Conservation (phyloP, 2,888 invertebrate species). For the Tachystola acroxantha region DNA sequence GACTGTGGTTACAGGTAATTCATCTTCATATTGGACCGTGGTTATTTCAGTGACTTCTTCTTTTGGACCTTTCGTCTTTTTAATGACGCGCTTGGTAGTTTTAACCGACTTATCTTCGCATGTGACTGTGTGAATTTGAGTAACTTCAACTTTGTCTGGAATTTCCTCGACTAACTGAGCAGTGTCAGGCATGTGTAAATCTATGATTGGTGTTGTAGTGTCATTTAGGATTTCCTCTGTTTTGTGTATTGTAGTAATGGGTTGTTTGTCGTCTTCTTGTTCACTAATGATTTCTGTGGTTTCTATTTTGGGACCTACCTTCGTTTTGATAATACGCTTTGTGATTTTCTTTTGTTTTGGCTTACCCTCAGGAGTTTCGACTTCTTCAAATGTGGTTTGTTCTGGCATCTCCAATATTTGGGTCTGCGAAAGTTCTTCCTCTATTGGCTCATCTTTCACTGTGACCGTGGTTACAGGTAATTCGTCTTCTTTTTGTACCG, state of each 20-base stretch:
- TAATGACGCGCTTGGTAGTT: slow-evolving; percentile 11
- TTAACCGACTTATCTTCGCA: slow-evolving; percentile 26
- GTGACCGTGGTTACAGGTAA: slow-evolving; percentile 35
- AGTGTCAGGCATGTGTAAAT: slow-evolving; percentile 12
- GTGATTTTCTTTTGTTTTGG: slow-evolving; percentile 24
- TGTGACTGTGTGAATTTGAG: slow-evolving; percentile 47
- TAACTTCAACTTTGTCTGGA: slow-evolving; percentile 32
- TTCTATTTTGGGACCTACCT: slow-evolving; percentile 15
- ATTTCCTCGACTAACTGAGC: slow-evolving; percentile 33
- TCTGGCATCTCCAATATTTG: slow-evolving; percentile 18
- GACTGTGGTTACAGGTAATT: slow-evolving; percentile 24
- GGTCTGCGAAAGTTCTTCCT: slow-evolving; percentile 15
- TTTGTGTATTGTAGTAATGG: slow-evolving; percentile 44
- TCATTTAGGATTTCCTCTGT: slow-evolving; percentile 32
- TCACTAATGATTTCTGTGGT: slow-evolving; percentile 32
- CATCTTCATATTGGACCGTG: slow-evolving; percentile 34
- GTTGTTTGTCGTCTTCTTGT: slow-evolving; percentile 5
- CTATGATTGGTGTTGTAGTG: slow-evolving; percentile 13
- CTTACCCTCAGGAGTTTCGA: slow-evolving; percentile 28
- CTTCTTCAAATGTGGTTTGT: slow-evolving; percentile 23
- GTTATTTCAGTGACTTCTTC: slow-evolving; percentile 32
- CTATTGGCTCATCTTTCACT: slow-evolving; percentile 28
- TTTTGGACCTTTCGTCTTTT: slow-evolving; percentile 20
- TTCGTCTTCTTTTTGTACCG: slow-evolving; percentile 48
- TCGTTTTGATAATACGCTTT: slow-evolving; percentile 26